Evolutionary conservation across 2,797 vertebrate genomes (phyloP).

Genomic region (Enteromius mattozi): DNA sequence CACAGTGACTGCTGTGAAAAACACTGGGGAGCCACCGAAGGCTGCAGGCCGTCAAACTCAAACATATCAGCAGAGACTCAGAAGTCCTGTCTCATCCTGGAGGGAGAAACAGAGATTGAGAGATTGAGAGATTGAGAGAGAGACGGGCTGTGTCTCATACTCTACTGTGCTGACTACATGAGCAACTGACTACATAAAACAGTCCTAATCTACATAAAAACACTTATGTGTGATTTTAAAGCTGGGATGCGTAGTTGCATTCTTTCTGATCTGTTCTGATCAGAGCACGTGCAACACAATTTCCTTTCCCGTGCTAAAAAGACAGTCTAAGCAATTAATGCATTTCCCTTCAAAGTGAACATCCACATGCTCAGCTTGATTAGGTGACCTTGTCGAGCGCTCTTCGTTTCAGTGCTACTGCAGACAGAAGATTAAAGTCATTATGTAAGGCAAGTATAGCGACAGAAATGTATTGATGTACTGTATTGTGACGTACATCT

Average conservation of each 20-base stretch:
- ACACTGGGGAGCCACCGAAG: conserved; percentile 2
- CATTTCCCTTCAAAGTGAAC: background rate
- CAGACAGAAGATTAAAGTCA: background rate
- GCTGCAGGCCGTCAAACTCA: background rate
- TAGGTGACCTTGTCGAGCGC: background rate
- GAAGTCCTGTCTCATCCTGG: background rate
- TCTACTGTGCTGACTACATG: background rate
- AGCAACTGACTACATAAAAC: background rate
- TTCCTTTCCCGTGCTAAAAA: background rate
- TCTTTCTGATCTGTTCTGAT: background rate
- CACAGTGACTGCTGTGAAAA: conserved; percentile 31
- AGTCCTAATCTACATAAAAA: background rate
- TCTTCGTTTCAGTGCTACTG: background rate
- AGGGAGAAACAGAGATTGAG: conserved; percentile 26
- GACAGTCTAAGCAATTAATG: background rate
- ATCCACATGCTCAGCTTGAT: background rate
- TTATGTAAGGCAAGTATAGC: background rate
- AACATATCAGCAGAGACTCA: conserved; percentile 7
- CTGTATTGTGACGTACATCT: background rate
- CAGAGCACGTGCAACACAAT: background rate
- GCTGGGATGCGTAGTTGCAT: background rate
- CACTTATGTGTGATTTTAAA: background rate
- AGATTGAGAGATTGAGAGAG: conserved; percentile 4
- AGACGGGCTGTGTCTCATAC: background rate
- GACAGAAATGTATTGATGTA: background rate